Conservation (phyloP, 2,888 invertebrate genomes). For the Malthinus flaveolus region DNA sequence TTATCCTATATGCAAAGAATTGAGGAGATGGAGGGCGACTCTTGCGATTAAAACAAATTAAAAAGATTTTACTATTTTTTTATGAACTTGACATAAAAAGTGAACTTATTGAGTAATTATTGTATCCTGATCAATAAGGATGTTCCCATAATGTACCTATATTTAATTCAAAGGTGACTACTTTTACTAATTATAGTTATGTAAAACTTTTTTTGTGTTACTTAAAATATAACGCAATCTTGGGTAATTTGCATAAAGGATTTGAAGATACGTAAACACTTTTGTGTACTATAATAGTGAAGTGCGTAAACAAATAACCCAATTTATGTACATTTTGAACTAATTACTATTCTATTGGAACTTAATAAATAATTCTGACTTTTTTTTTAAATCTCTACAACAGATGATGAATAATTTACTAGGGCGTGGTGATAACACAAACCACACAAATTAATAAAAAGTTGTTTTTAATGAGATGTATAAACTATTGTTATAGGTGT, state of each 20-base stretch:
- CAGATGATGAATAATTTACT: background rate
- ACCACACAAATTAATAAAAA: background rate
- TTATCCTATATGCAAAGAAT: too few relatives aligned
- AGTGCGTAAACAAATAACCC: background rate
- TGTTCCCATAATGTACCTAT: too few relatives aligned
- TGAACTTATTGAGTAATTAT: too few relatives aligned
- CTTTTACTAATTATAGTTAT: too few relatives aligned
- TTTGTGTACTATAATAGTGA: background rate
- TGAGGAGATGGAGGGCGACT: too few relatives aligned
- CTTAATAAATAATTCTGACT: background rate
- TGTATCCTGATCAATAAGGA: too few relatives aligned
- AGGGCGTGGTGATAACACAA: constrained; percentile 1
- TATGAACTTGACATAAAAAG: too few relatives aligned
- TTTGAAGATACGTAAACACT: background rate
- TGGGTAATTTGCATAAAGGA: background rate
- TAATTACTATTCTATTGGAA: background rate
- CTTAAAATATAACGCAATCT: too few relatives aligned
- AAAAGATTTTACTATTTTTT: too few relatives aligned
- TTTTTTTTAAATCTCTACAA: background rate
- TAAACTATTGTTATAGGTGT: background rate
- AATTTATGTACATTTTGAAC: background rate
- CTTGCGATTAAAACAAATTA: too few relatives aligned
- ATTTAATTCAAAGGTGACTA: too few relatives aligned
- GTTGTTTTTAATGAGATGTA: constrained; percentile 1
- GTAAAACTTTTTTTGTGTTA: too few relatives aligned